A percentile compares a stretch with the other conserved stretches of the same genome.
Evolutionary conservation across 2,113 vertebrate genomes (phyloP).

Genomic region (Speoplatyrhinus poulsoni): DNA sequence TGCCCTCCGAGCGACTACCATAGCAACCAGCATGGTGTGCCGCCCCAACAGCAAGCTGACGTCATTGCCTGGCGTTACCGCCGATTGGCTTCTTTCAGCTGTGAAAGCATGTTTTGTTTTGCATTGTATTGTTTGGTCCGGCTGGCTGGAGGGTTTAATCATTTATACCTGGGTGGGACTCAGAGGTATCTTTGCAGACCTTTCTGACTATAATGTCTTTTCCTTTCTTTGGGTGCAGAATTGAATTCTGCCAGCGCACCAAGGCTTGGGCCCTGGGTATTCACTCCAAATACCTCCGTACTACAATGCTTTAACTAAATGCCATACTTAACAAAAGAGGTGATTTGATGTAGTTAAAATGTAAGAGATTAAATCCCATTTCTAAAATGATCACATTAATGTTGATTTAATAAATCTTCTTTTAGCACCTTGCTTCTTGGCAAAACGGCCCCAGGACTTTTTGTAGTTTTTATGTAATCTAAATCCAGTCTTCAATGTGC

Average conservation of each 20-base stretch:
- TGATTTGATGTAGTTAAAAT: background rate
- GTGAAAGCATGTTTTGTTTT: slow-evolving; percentile 64
- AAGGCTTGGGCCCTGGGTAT: slow-evolving; percentile 26
- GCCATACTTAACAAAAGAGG: background rate
- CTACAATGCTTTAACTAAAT: slow-evolving; percentile 18
- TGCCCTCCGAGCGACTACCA: background rate
- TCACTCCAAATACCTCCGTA: slow-evolving; percentile 21
- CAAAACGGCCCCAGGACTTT: background rate
- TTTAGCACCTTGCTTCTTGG: slow-evolving; percentile 17
- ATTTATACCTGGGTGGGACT: slow-evolving; percentile 54
- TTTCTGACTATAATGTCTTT: slow-evolving; percentile 52
- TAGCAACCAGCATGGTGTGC: slow-evolving; percentile 21
- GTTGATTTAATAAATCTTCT: background rate
- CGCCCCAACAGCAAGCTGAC: slow-evolving; percentile 33
- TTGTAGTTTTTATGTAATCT: background rate
- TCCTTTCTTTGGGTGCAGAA: slow-evolving; percentile 17
- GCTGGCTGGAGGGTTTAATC: slow-evolving; percentile 65
- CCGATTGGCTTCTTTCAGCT: slow-evolving; percentile 46
- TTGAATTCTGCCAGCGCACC: slow-evolving; percentile 35
- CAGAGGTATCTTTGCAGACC: slow-evolving; percentile 57
- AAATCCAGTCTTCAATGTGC: background rate
- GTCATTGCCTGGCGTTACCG: slow-evolving; percentile 42
- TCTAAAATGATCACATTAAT: slow-evolving; percentile 11
- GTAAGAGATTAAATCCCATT: slow-evolving; percentile 1
- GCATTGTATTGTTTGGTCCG: slow-evolving; percentile 46